phyloP scores from a whole-genome alignment of 2,797 vertebrate species.

The Nothura maculosa region DNA sequence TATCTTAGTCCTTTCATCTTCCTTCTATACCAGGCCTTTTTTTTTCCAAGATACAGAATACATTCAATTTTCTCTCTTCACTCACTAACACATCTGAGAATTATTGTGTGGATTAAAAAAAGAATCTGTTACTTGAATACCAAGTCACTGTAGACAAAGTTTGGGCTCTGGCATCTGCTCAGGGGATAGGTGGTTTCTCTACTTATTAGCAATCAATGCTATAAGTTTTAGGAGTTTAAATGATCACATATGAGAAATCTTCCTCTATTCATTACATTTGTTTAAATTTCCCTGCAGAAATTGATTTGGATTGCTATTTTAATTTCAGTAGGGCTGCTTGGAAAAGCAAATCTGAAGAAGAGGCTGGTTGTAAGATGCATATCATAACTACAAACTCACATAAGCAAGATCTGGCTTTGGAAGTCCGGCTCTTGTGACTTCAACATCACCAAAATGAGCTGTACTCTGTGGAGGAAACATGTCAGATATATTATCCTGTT shows the following conservation, averaged over 20 bases:
- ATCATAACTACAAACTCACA: slow-evolving; percentile 7
- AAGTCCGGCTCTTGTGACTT: slow-evolving; percentile 42
- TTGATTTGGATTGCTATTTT: slow-evolving; percentile 27
- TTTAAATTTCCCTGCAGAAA: slow-evolving; percentile 60
- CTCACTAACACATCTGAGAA: slow-evolving; percentile 23
- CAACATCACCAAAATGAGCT: slow-evolving; percentile 17
- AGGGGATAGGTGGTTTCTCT: slow-evolving; percentile 32
- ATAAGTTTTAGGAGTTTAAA: slow-evolving; percentile 39
- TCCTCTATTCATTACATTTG: neutral
- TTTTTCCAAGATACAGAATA: neutral
- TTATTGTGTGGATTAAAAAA: neutral
- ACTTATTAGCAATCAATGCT: neutral
- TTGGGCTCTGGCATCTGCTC: neutral
- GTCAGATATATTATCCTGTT: slow-evolving; percentile 31
- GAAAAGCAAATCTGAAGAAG: slow-evolving; percentile 26
- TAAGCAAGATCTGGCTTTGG: slow-evolving; percentile 12
- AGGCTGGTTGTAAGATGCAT: neutral
- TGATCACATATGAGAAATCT: neutral
- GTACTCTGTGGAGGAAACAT: slow-evolving; percentile 3
- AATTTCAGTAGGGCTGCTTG: slow-evolving; percentile 29
- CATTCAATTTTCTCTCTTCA: slow-evolving; percentile 51
- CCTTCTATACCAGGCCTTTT: neutral
- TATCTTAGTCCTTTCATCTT: neutral
- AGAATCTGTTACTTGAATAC: slow-evolving; percentile 27
- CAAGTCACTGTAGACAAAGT: slow-evolving; percentile 27